phyloP scores from a whole-genome alignment of 2,113 vertebrate genomes.

The Coreoperca whiteheadi region DNA sequence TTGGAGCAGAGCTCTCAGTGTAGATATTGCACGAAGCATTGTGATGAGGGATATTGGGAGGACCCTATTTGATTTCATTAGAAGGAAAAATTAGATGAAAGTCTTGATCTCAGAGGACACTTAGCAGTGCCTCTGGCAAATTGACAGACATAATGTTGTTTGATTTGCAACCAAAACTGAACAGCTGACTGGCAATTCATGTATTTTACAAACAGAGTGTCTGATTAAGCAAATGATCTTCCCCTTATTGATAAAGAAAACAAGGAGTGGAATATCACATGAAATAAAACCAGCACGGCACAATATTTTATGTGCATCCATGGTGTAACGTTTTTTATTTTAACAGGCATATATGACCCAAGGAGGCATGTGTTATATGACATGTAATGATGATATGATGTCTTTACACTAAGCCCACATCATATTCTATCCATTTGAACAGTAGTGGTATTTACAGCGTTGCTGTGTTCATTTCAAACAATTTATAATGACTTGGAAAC shows the following conservation, averaged over 20 bases:
- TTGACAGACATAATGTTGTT: slow-evolving; percentile 87
- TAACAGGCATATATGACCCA: neutral
- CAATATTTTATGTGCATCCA: neutral
- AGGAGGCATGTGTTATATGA: neutral
- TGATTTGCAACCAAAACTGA: slow-evolving; percentile 82
- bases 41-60: slow-evolving; percentile 84
- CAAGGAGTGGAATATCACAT: neutral
- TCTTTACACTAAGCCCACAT: neutral
- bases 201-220: slow-evolving; percentile 70
- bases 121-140: slow-evolving; percentile 90
- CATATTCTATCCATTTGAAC: neutral
- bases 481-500: neutral
- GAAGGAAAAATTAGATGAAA: slow-evolving; percentile 93
- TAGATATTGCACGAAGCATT: slow-evolving; percentile 84
- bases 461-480: neutral
- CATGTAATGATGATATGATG: neutral
- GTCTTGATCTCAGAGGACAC: slow-evolving; percentile 93
- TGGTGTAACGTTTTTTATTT: slow-evolving; percentile 1
- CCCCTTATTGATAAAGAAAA: slow-evolving; percentile 47
- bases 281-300: neutral
- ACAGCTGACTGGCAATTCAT: slow-evolving; percentile 78
- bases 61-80: slow-evolving; percentile 92
- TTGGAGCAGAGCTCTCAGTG: slow-evolving; percentile 82
- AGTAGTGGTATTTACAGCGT: neutral
- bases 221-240: slow-evolving; percentile 62